Percentiles rank a stretch among this genome's conserved stretches.
Evolutionary conservation across 2,888 invertebrate genomes (phyloP).

Genomic region (Tetragonisca angustula): DNA sequence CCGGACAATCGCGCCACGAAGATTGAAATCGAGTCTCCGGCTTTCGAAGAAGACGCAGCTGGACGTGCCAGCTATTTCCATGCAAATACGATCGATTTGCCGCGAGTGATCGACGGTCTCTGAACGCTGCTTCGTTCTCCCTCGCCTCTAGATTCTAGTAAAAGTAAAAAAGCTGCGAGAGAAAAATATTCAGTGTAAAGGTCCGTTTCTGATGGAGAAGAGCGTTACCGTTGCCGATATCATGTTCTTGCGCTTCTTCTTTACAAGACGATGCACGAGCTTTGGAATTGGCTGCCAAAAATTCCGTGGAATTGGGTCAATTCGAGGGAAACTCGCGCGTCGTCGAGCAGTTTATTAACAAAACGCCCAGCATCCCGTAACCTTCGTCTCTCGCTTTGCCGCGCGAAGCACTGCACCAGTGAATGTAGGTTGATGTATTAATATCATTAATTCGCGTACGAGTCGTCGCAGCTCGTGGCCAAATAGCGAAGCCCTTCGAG

Average conservation of each 20-base stretch:
- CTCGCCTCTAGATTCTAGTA: no score
- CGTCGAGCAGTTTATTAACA: conserved; percentile 68
- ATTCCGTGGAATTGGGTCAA: conserved; percentile 73
- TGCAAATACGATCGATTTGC: conserved; percentile 35
- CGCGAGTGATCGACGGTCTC: conserved; percentile 18
- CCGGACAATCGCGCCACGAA: conserved; percentile 1
- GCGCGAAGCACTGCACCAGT: conserved; percentile 13
- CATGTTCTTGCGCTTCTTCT: neutral
- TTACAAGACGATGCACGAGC: conserved; percentile 3
- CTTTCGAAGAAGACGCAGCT: conserved; percentile 6
- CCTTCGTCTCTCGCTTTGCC: conserved; percentile 58
- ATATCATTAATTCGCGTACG: conserved; percentile 63
- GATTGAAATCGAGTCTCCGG: conserved; percentile 33
- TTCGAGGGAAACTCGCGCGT: conserved; percentile 51
- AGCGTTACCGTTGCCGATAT: neutral
- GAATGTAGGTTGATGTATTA: conserved; percentile 73
- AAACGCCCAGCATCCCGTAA: conserved; percentile 64
- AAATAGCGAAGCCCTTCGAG: conserved; percentile 48
- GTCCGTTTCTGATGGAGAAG: neutral
- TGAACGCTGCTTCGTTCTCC: neutral
- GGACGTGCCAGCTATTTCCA: conserved; percentile 40
- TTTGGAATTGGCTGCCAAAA: conserved; percentile 70
- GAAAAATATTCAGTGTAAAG: neutral
- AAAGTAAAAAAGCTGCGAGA: neutral
- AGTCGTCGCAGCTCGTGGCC: conserved; percentile 26